Base-by-base conservation (phyloP, 2,888 invertebrate species). In the Pseudococcus longispinus region DNA sequence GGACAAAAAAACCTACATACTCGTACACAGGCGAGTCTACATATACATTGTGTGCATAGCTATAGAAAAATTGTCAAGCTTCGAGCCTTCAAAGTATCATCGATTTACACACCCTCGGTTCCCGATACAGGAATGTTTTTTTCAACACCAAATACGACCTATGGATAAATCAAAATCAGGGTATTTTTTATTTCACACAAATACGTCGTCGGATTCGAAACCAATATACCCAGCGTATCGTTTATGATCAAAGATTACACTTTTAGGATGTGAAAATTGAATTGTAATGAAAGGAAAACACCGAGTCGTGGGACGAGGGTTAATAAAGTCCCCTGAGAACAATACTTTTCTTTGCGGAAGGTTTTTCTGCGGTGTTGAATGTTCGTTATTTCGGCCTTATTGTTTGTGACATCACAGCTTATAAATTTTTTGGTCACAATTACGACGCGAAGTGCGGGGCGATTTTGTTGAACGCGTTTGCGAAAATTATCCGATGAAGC, bases 311-410 rank as follows among this genome's bases (percentile, higher is more conserved):
- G 29, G 55, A 84, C 60, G 65, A 85, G 85, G 85, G 85, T 85
- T 85, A 85, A 85, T 85, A 85, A 85, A 60, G 70, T 85, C 85
- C 70, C 65, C 6, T 15, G 85, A 42, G 85, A 26, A 42, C 85
- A 85, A 85, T 85, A 85, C 37, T 70, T 85, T 70, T 37, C 65
- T 70, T 70, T 29, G 15, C 37, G 20, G 77, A 13, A 60, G 60
- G 13, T 29, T 70, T 70, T 70, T 70, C 70, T 70, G 32, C 70
- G 26, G 29, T 29, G 32, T 70, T 70, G 70, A 70, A 70, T 70
- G 70, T 70, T 70, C 70, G 70, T 70, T 70, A 70, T 70, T 70
- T 70, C 29, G 15, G 70, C 29, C 3, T 70, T 29, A 70, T 70
- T 70, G 70, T 70, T 70, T 70, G 29, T 70, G 29, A 29, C 26